Conservation (phyloP, 2,888 invertebrate genomes). For the Myathropa florea region DNA sequence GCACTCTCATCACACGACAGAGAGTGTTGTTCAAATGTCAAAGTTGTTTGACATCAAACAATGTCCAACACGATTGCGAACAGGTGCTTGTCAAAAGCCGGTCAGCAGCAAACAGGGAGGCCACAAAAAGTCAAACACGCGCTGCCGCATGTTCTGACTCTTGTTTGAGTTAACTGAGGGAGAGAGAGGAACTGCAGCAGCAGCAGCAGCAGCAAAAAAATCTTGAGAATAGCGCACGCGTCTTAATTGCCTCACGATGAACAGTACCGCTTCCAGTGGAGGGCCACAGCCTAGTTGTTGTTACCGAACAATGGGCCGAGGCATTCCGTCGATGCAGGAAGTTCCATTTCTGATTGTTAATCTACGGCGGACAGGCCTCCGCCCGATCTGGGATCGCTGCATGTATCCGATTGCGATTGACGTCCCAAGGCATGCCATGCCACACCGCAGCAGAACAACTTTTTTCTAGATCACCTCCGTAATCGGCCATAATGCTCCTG, state of each 20-base stretch:
- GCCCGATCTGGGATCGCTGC: constrained; percentile 42
- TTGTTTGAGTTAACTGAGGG: constrained; percentile 45
- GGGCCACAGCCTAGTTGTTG: neutral
- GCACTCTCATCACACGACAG: constrained; percentile 12
- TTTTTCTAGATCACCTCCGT: constrained; percentile 61
- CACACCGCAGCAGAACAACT: constrained; percentile 18
- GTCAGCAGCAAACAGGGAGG: constrained; percentile 31
- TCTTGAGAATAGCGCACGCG: constrained; percentile 56
- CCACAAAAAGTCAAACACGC: constrained; percentile 47
- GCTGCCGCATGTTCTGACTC: constrained; percentile 45
- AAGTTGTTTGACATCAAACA: constrained; percentile 67
- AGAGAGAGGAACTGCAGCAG: constrained; percentile 30
- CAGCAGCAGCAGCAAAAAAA: neutral
- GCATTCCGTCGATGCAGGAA: constrained; percentile 53
- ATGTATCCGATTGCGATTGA: constrained; percentile 35
- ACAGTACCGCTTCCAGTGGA: constrained; percentile 27
- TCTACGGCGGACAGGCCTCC: constrained; percentile 44
- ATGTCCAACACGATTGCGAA: constrained; percentile 64
- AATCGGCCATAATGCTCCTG: constrained; percentile 65
- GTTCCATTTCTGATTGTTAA: constrained; percentile 61
- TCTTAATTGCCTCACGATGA: constrained; percentile 64
- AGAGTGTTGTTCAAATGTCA: constrained; percentile 64
- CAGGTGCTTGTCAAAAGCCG: constrained; percentile 64
- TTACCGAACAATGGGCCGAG: constrained; percentile 41
- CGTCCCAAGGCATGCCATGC: neutral